Evolutionary conservation across 2,888 invertebrate species (phyloP).

Genomic region (Drosophila picticornis): DNA sequence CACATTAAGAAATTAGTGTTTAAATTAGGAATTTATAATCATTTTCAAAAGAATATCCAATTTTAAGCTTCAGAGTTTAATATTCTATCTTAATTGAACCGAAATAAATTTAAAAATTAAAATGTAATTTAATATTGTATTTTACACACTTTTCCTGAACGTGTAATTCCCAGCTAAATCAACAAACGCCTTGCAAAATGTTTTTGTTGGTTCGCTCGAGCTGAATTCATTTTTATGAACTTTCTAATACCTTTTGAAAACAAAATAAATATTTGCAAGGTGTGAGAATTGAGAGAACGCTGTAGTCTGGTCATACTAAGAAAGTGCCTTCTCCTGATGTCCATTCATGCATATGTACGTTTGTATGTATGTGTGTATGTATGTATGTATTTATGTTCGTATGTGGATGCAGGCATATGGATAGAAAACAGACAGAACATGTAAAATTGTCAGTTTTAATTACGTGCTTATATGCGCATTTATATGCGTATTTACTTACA

Average conservation of each 20-base stretch:
- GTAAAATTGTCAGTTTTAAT: conserved; percentile 29
- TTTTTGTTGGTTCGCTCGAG: conserved; percentile 9
- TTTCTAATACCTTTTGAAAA: conserved; percentile 3
- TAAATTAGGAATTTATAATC: neutral
- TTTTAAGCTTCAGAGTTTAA: neutral
- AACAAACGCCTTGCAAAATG: neutral
- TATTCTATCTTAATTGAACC: neutral
- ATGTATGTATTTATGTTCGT: neutral
- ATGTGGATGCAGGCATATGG: neutral
- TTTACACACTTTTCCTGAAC: neutral
- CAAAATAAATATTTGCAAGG: conserved; percentile 26
- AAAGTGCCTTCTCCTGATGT: neutral
- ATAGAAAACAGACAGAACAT: conserved; percentile 24
- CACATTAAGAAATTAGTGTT: neutral
- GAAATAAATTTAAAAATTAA: neutral
- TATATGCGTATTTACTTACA: conserved; percentile 16
- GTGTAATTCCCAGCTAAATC: neutral
- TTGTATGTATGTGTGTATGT: neutral
- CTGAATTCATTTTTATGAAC: conserved; percentile 22
- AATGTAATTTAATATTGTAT: neutral
- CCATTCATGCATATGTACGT: conserved; percentile 9
- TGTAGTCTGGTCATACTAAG: conserved; percentile 15
- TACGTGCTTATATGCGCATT: conserved; percentile 24
- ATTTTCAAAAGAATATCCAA: neutral
- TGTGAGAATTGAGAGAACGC: conserved; percentile 13